phyloP scores from a whole-genome alignment of 2,888 invertebrate species.

The Acrobasis repandana region DNA sequence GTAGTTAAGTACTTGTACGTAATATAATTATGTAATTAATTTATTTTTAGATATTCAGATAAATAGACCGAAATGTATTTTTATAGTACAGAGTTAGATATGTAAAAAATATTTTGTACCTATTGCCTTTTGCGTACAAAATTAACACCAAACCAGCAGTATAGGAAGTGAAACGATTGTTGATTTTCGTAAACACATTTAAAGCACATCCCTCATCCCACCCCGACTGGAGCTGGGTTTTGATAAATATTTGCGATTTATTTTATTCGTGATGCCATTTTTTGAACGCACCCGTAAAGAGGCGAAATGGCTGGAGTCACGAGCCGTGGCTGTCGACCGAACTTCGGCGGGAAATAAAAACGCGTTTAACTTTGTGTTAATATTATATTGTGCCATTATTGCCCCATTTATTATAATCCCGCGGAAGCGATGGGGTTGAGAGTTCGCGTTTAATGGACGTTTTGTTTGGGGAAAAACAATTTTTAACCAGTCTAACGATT shows the following conservation, averaged over 20 bases:
- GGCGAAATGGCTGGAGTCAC: conserved; percentile 61
- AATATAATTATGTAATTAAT: too few species aligned
- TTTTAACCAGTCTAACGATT: conserved; percentile 69
- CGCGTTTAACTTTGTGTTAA: conserved; percentile 82
- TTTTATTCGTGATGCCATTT: conserved; percentile 70
- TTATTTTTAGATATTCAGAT: too few species aligned
- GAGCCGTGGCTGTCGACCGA: conserved; percentile 61
- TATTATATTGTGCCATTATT: conserved; percentile 83
- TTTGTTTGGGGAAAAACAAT: conserved; percentile 75
- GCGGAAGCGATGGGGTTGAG: conserved; percentile 78
- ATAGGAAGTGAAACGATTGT: conserved; percentile 19
- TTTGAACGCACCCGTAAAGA: conserved; percentile 64
- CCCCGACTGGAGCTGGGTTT: conserved; percentile 54
- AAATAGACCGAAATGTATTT: too few species aligned
- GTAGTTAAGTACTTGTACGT: too few species aligned
- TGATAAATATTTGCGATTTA: conserved; percentile 79
- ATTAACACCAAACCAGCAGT: conserved; percentile 16
- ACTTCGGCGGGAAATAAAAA: conserved; percentile 78
- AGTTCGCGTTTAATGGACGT: conserved; percentile 76
- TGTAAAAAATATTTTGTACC: too few species aligned
- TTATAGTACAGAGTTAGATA: too few species aligned
- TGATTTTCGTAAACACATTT: conserved; percentile 28
- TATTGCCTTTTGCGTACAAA: too few species aligned
- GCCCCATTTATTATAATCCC: conserved; percentile 80
- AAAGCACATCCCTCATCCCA: conserved; percentile 46